A percentile compares a stretch with the other conserved stretches of the same genome.
Evolutionary conservation across 37 sponge, comb jelly and placozoan genomes (phyloP).

Genomic region (Theonella swinhoei): DNA sequence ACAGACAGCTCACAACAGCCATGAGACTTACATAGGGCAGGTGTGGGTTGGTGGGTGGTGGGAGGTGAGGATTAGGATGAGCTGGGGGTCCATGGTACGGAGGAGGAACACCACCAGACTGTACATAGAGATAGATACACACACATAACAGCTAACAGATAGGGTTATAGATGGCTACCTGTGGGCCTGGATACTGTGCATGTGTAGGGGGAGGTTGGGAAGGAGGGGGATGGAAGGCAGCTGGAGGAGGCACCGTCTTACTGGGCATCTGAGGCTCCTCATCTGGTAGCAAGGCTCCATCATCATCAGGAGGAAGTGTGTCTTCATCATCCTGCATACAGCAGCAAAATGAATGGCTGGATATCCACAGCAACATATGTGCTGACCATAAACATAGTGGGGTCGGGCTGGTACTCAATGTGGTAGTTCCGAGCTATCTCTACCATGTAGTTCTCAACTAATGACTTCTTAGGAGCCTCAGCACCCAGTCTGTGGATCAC

Average conservation of each 20-base stretch:
- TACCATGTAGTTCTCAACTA: conserved; percentile 96
- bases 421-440: conserved; percentile 96
- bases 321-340: conserved; percentile 17
- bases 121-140: neutral
- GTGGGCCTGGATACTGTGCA: too few species aligned
- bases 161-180: too few species aligned
- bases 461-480: conserved; percentile 77
- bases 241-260: neutral
- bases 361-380: too few species aligned
- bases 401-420: conserved; percentile 89
- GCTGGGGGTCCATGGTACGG: conserved; percentile 19
- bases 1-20: neutral
- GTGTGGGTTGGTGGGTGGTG: conserved; percentile 33
- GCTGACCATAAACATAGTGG: conserved; percentile 76
- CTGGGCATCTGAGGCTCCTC: neutral
- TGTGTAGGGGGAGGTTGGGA: conserved; percentile 2
- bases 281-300: neutral
- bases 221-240: conserved; percentile 3
- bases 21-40: conserved; percentile 45
- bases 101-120: neutral
- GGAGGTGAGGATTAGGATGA: conserved; percentile 36
- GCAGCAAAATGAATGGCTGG: neutral
- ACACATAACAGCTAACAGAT: too few species aligned
- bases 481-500: conserved; percentile 92
- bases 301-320: neutral